phyloP scores from a whole-genome alignment of 2,797 vertebrate genomes.

The Onychomys torridus region DNA sequence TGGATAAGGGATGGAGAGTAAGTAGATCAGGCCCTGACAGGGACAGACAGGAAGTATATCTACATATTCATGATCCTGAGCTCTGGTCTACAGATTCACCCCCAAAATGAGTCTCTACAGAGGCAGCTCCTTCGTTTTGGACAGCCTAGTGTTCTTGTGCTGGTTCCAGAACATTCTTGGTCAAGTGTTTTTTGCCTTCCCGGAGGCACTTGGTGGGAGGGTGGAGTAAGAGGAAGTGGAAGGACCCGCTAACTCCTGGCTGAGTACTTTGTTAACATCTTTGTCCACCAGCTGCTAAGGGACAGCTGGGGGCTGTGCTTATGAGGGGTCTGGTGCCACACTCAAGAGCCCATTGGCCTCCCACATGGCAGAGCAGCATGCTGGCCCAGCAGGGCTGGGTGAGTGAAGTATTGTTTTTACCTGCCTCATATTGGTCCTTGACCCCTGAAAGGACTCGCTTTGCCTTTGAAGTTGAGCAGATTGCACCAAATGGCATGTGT shows the following conservation, averaged over 20 bases:
- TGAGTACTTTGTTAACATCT: neutral
- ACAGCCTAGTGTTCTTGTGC: too few relatives aligned
- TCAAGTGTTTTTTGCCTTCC: neutral
- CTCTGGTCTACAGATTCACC: neutral
- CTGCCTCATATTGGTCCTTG: neutral
- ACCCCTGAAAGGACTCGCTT: neutral
- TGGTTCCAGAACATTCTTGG: rapidly evolving
- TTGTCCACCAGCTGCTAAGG: neutral
- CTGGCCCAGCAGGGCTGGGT: rapidly evolving
- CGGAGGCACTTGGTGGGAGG: rapidly evolving
- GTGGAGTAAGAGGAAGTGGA: neutral
- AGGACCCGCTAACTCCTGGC: neutral
- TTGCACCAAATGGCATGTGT: conserved; percentile 40
- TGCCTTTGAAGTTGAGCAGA: conserved; percentile 62
- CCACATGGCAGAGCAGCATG: rapidly evolving
- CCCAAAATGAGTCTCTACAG: too few relatives aligned
- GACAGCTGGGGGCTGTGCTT: neutral
- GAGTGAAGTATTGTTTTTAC: neutral
- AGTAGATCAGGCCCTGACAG: neutral
- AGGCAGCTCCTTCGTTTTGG: neutral
- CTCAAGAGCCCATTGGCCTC: neutral
- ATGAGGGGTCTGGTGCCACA: neutral
- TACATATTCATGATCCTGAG: neutral
- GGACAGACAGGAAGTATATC: neutral
- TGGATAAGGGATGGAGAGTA: neutral